phyloP scores from a whole-genome alignment of 2,113 vertebrate species.

The Scomber scombrus region DNA sequence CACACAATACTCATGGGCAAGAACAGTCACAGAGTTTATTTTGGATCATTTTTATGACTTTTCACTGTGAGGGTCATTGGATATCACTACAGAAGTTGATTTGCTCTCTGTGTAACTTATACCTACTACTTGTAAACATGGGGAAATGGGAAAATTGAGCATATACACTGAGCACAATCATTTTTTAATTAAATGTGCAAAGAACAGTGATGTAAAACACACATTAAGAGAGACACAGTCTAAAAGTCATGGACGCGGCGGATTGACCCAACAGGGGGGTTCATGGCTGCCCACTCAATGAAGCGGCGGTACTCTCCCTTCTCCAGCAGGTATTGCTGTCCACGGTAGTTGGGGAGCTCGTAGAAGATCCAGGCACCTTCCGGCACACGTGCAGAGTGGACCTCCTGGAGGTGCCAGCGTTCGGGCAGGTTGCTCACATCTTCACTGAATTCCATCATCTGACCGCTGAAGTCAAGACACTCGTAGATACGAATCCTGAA shows the following conservation, averaged over 20 bases:
- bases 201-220: constrained; percentile 27
- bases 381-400: constrained; percentile 68
- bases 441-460: constrained; percentile 63
- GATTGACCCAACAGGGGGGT: constrained; percentile 67
- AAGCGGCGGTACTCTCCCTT: constrained; percentile 67
- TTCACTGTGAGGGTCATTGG: too few relatives aligned
- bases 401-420: constrained; percentile 40
- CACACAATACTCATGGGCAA: too few relatives aligned
- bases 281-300: constrained; percentile 66
- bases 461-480: constrained; percentile 57
- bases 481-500: constrained; percentile 61
- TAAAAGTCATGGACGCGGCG: constrained; percentile 35
- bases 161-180: constrained; percentile 32
- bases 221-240: neutral
- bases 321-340: constrained; percentile 69
- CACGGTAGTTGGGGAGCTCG: constrained; percentile 70
- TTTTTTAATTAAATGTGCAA: constrained; percentile 58
- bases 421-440: constrained; percentile 48
- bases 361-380: constrained; percentile 74
- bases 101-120: neutral
- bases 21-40: too few relatives aligned
- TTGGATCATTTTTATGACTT: too few relatives aligned
- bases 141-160: neutral
- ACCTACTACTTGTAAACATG: neutral
- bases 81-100: too few relatives aligned